Evolutionary conservation across 1,140 invertebrate species (phyloP).

Genomic region (Ostrea edulis): DNA sequence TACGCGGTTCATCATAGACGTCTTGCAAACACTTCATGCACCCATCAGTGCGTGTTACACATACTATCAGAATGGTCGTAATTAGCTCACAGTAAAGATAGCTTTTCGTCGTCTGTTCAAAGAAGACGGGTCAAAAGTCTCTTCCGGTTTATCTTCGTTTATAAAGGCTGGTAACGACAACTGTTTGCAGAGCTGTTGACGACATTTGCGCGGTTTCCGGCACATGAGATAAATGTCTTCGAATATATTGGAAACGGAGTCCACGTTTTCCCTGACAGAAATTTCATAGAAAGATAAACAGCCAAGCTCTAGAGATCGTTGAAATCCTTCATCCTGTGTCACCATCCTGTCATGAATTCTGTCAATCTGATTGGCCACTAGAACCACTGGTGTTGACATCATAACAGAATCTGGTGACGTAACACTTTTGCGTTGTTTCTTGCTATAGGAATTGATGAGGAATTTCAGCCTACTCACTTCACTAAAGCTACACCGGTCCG

Average conservation of each 20-base stretch:
- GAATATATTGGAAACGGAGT: conserved; percentile 76
- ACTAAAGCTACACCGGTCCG: conserved; percentile 90
- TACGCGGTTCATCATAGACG: background rate
- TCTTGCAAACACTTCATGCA: background rate
- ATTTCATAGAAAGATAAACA: conserved; percentile 91
- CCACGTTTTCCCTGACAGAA: conserved; percentile 89
- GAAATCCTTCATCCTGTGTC: conserved; percentile 89
- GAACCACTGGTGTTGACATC: conserved; percentile 83
- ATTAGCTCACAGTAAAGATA: conserved; percentile 41
- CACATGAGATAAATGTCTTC: conserved; percentile 65
- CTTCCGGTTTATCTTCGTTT: conserved; percentile 40
- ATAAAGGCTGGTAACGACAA: conserved; percentile 47
- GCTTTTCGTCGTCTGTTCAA: conserved; percentile 51
- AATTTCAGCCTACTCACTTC: conserved; percentile 90
- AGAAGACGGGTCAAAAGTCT: background rate
- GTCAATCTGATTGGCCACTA: conserved; percentile 94
- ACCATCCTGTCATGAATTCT: conserved; percentile 94
- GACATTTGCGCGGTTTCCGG: conserved; percentile 50
- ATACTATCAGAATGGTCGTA: background rate
- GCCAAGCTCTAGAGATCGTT: conserved; percentile 86
- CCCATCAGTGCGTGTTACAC: background rate
- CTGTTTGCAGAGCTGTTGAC: conserved; percentile 46
- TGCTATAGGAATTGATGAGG: conserved; percentile 88
- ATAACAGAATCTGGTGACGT: conserved; percentile 81
- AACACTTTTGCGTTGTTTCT: conserved; percentile 82